Conservation (phyloP, 1,140 invertebrate genomes). For the Cyrtorhinus lividipennis region DNA sequence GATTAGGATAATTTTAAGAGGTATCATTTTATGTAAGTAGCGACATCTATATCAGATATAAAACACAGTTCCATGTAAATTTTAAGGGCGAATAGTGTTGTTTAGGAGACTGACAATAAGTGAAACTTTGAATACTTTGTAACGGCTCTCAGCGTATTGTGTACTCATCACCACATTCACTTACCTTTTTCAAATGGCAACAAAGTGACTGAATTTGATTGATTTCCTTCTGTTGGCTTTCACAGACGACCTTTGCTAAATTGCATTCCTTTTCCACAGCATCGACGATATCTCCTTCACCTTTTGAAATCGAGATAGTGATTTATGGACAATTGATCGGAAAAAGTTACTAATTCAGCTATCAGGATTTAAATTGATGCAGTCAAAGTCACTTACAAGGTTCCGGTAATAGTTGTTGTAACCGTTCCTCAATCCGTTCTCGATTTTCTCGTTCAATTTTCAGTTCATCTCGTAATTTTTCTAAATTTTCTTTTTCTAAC, state of each 20-base stretch:
- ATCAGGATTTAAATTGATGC: too few relatives aligned
- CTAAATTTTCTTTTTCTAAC: slow-evolving; percentile 31
- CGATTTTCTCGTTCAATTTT: slow-evolving; percentile 18
- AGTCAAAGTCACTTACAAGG: slow-evolving; percentile 2
- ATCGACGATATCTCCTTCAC: slow-evolving; percentile 28
- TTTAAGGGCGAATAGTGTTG: too few relatives aligned
- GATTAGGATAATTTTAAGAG: too few relatives aligned
- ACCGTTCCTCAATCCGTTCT: slow-evolving; percentile 10
- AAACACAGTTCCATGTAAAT: too few relatives aligned
- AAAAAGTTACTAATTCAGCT: too few relatives aligned
- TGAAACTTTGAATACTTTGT: too few relatives aligned
- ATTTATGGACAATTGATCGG: not conserved
- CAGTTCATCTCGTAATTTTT: slow-evolving; percentile 23
- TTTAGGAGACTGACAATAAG: too few relatives aligned
- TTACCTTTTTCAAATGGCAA: slow-evolving; percentile 20
- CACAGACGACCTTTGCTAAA: slow-evolving; percentile 48
- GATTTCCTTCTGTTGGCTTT: slow-evolving; percentile 50
- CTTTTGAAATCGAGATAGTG: slow-evolving; percentile 13
- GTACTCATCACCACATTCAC: too few relatives aligned
- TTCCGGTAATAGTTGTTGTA: not conserved
- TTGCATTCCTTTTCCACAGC: slow-evolving; percentile 40
- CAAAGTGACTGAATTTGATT: slow-evolving; percentile 20
- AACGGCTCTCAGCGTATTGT: too few relatives aligned
- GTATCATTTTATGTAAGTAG: too few relatives aligned
- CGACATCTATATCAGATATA: too few relatives aligned